Percentiles rank a stretch among this genome's conserved stretches.
Conservation (phyloP, 2,113 vertebrate species). For the Stomatorhinus ivindoensis region DNA sequence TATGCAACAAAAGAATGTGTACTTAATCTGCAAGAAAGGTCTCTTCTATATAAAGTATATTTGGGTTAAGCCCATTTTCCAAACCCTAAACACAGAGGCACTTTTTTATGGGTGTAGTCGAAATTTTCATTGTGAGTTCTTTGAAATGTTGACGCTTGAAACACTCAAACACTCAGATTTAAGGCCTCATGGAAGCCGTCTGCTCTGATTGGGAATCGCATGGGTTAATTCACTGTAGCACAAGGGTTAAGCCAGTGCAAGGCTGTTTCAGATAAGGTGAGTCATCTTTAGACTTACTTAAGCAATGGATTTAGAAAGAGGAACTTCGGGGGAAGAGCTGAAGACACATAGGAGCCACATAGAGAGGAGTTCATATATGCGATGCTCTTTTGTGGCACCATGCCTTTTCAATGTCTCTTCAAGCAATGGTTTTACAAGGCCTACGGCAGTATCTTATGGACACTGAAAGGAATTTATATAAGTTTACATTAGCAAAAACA, state of each 20-base stretch:
- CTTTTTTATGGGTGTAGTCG: neutral
- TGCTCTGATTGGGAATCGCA: neutral
- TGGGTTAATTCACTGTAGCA: constrained; percentile 27
- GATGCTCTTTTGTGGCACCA: neutral
- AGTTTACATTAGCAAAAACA: neutral
- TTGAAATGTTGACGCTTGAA: constrained; percentile 37
- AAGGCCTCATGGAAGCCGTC: constrained; percentile 19
- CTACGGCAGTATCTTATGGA: neutral
- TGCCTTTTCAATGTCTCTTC: neutral
- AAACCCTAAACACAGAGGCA: neutral
- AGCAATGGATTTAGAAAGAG: constrained; percentile 66
- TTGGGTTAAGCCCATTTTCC: neutral
- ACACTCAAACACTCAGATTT: constrained; percentile 29
- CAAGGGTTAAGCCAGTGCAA: constrained; percentile 30
- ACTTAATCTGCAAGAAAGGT: neutral
- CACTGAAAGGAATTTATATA: neutral
- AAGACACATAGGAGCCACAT: constrained; percentile 34
- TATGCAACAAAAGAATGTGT: neutral
- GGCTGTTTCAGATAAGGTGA: constrained; percentile 46
- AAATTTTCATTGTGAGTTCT: constrained; percentile 4
- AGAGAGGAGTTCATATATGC: constrained; percentile 4
- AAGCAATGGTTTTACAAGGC: neutral
- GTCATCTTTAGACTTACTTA: constrained; percentile 61
- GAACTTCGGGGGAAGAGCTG: constrained; percentile 47
- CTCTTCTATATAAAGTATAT: neutral